Percentiles rank a stretch among this genome's conserved stretches.
Evolutionary conservation across 1,140 invertebrate species (phyloP).

Genomic region (Watersipora subatra): DNA sequence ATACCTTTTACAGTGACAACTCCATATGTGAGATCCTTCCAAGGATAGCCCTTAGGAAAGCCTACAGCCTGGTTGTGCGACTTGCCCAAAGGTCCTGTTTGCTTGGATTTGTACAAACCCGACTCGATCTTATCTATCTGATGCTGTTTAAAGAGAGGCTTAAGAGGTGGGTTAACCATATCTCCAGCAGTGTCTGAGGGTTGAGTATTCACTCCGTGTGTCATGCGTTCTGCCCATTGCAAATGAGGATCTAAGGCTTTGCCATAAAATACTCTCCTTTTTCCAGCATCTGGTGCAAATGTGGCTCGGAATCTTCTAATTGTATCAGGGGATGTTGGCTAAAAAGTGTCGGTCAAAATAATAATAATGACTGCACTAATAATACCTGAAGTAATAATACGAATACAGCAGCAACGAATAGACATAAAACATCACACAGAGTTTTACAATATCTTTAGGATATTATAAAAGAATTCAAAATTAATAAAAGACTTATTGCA

Average conservation of each 20-base stretch:
- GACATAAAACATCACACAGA: too few relatives aligned
- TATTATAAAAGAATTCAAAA: too few relatives aligned
- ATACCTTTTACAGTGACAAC: conserved; percentile 29
- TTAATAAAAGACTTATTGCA: too few relatives aligned
- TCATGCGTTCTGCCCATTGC: conserved; percentile 31
- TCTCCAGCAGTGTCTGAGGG: conserved; percentile 21
- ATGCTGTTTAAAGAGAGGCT: conserved; percentile 29
- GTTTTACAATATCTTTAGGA: too few relatives aligned
- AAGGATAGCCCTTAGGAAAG: conserved; percentile 25
- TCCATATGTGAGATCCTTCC: conserved; percentile 30
- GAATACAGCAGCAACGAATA: too few relatives aligned
- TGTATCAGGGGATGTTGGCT: conserved; percentile 30
- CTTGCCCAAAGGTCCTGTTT: conserved; percentile 27
- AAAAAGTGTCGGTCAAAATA: conserved; percentile 11
- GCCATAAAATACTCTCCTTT: conserved; percentile 33
- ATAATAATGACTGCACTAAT: too few relatives aligned
- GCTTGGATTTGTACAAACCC: conserved; percentile 23
- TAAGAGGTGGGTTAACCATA: conserved; percentile 29
- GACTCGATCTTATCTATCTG: conserved; percentile 26
- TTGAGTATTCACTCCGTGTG: conserved; percentile 30
- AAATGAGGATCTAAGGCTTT: conserved; percentile 32
- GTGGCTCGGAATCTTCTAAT: conserved; percentile 29
- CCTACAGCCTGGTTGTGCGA: conserved; percentile 23
- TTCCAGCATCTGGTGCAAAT: conserved; percentile 28
- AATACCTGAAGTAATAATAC: too few relatives aligned